Base-by-base conservation (phyloP, 2,113 vertebrate species). In the Aythya baeri region DNA sequence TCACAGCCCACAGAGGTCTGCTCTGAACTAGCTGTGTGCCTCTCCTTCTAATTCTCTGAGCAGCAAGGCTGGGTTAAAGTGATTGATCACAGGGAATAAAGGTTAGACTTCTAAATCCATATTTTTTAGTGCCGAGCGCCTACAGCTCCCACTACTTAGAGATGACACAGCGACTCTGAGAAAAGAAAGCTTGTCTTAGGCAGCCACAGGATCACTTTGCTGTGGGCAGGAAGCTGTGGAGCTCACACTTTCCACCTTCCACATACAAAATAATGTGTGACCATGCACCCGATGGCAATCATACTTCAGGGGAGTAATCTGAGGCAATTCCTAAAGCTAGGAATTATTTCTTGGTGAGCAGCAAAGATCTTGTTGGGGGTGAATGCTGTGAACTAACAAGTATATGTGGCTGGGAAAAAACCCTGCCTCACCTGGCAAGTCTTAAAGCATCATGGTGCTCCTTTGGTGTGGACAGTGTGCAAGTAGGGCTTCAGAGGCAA, bases 191-290 rank as follows among this genome's bases (percentile, higher is more conserved):
- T 16, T 82, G 65, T 54, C 34, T 46, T 86, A 41, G 38, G 50
- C 78, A 74, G 57, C 29, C 62, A 65, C 70, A 68, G 54, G 49
- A 86, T 83, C 29, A 12, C 36, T 76, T 62, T 27, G 29, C 13
- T 80, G 57, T 25, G 32, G 23, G 63, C 34, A 34, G 52, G 81
- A 79, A 49, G 29, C 63, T 1, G 23, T 82, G 78, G 61, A 88
- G 43, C 66, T 87, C n/a, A 75, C 72, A 66, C 41, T 82, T 76
- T 83, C 36, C 93, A 87, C n/a, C 31, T 63, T 41, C 62, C 36
- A 63, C 36, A 27, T 41, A 63, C 18, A 29, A 65, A 41, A 38
- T 82, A 57, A 25, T 65, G 46, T 0, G 7, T 3, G 2, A 89
- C 82, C 62, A 68, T 34, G 27, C 6, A 79, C 29, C 13, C 3